Evolutionary conservation across 2,888 invertebrate genomes (phyloP).

Genomic region (Rhingia campestris): DNA sequence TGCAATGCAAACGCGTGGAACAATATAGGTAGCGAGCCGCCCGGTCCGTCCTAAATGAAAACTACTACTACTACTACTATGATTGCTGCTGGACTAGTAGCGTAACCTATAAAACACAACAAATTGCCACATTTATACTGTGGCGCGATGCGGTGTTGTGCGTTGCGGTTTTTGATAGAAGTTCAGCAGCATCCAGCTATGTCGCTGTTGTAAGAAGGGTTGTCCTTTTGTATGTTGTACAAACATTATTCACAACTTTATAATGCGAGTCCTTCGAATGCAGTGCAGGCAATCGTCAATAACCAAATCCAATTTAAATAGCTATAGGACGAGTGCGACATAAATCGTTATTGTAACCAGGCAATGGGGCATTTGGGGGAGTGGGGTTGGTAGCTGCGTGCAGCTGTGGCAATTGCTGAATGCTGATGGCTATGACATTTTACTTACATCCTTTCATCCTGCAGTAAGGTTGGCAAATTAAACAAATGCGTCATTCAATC

Average conservation of each 20-base stretch:
- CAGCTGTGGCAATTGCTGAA: neutral
- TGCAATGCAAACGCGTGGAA: conserved; percentile 18
- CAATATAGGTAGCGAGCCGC: too few relatives aligned
- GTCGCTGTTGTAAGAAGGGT: conserved; percentile 11
- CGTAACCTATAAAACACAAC: conserved; percentile 36
- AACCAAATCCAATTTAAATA: conserved; percentile 59
- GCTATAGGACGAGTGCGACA: conserved; percentile 22
- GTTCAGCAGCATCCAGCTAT: conserved; percentile 2
- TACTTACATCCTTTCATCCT: conserved; percentile 14
- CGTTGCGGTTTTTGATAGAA: conserved; percentile 11
- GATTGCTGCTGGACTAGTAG: conserved; percentile 22
- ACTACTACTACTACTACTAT: neutral
- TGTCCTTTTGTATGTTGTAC: neutral
- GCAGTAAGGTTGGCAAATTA: conserved; percentile 34
- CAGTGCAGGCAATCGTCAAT: conserved; percentile 41
- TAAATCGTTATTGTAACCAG: conserved; percentile 36
- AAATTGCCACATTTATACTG: conserved; percentile 36
- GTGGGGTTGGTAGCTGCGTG: neutral
- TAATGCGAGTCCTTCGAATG: conserved; percentile 2
- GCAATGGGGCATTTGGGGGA: neutral
- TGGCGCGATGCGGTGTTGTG: conserved; percentile 24
- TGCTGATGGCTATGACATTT: conserved; percentile 26
- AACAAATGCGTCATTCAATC: conserved; percentile 60
- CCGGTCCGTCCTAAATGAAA: neutral
- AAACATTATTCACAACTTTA: neutral